phyloP scores from a whole-genome alignment of 2,113 vertebrate genomes.

The Corythornis madagascariensis region DNA sequence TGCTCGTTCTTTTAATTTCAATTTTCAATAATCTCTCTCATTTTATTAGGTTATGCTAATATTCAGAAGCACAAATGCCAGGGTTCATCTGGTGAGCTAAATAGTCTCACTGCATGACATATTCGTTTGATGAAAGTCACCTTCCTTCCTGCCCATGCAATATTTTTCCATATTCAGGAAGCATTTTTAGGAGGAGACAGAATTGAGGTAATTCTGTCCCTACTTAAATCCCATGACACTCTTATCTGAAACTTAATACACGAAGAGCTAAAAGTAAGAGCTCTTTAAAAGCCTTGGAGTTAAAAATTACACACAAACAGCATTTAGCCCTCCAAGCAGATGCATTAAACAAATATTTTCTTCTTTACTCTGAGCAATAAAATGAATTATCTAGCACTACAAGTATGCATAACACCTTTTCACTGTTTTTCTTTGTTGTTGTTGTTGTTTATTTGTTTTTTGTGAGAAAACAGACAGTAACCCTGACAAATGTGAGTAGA shows the following conservation, averaged over 20 bases:
- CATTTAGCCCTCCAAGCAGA: constrained; percentile 8
- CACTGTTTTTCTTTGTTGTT: no score
- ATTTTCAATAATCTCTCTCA: constrained; percentile 54
- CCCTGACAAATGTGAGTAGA: not conserved
- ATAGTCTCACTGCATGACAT: constrained; percentile 54
- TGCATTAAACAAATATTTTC: not conserved
- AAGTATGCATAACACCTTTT: not conserved
- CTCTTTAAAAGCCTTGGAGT: constrained; percentile 33
- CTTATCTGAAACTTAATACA: constrained; percentile 40
- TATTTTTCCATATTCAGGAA: constrained; percentile 64
- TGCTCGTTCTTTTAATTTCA: constrained; percentile 49
- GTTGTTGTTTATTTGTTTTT: no score
- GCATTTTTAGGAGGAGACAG: constrained; percentile 59
- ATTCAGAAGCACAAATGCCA: constrained; percentile 25
- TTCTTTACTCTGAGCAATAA: not conserved
- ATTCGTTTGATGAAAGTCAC: constrained; percentile 69
- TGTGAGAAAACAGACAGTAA: constrained; percentile 10
- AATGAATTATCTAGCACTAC: not conserved
- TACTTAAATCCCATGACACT: constrained; percentile 51
- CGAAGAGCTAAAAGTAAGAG: constrained; percentile 2
- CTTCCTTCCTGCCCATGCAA: constrained; percentile 60
- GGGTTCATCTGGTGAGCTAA: constrained; percentile 42
- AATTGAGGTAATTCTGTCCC: constrained; percentile 47
- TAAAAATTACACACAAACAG: constrained; percentile 6
- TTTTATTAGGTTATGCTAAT: constrained; percentile 36